These are phyloP conservation scores for Macaria notata DNA, from an alignment of 2,888 invertebrate species.

Conservation along the genomic window DNA sequence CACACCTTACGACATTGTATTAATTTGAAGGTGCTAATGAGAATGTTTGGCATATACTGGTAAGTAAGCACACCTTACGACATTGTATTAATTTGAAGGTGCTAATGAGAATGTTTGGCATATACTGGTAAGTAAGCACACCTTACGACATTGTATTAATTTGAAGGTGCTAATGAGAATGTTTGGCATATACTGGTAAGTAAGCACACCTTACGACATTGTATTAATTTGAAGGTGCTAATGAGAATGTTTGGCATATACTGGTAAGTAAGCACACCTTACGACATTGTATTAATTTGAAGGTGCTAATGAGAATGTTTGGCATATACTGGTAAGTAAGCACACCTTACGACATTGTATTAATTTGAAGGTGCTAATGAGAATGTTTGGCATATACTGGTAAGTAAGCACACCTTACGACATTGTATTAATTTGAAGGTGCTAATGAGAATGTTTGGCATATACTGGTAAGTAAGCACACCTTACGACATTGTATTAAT, in stretches of 20 bases:
- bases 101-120: conserved; percentile 99
- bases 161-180: conserved; percentile 99
- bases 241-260: conserved; percentile 99
- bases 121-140: conserved; percentile 87
- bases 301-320: conserved; percentile 99
- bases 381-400: conserved; percentile 99
- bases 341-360: too few species aligned
- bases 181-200: conserved; percentile 98
- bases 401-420: conserved; percentile 64
- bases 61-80: conserved; percentile 64
- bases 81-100: conserved; percentile 58
- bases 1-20: too few species aligned
- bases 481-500: too few species aligned
- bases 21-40: conserved; percentile 95
- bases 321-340: conserved; percentile 95
- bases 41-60: conserved; percentile 99
- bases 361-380: conserved; percentile 95
- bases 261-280: conserved; percentile 83
- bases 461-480: conserved; percentile 87
- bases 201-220: conserved; percentile 28
- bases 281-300: conserved; percentile 52
- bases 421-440: conserved; percentile 58
- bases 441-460: conserved; percentile 99
- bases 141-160: too few species aligned
- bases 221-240: conserved; percentile 87